Conservation (phyloP, 2,888 invertebrate species). For the Argyresthia goedartella region DNA sequence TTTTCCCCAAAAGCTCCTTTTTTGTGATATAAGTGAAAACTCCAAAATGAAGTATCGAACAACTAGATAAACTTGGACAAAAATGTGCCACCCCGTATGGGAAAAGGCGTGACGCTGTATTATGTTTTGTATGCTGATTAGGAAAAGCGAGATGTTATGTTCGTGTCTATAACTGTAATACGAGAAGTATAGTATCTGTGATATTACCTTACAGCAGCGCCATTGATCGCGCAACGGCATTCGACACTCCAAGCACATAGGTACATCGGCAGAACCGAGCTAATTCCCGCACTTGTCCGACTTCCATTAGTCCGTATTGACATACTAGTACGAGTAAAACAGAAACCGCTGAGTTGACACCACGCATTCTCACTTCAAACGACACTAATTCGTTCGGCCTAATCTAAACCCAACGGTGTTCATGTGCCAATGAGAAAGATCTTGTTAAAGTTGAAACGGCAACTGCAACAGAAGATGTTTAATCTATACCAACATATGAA, state of each 20-base stretch:
- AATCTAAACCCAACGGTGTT: neutral
- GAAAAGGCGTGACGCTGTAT: too few species aligned
- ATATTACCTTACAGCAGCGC: neutral
- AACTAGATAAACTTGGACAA: too few species aligned
- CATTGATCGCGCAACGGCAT: neutral
- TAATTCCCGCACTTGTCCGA: slow-evolving; percentile 40
- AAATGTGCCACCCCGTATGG: too few species aligned
- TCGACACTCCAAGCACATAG: neutral
- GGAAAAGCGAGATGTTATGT: too few species aligned
- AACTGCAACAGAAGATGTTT: slow-evolving; percentile 72
- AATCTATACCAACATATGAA: slow-evolving; percentile 81
- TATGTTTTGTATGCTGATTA: too few species aligned
- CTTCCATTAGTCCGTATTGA: slow-evolving; percentile 58
- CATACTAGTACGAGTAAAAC: slow-evolving; percentile 37
- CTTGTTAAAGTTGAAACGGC: slow-evolving; percentile 25
- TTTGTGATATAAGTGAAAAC: too few species aligned
- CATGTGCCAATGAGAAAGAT: slow-evolving; percentile 26
- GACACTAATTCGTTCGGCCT: neutral
- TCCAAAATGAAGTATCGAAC: too few species aligned
- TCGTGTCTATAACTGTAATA: too few species aligned
- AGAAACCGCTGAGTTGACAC: slow-evolving; percentile 18
- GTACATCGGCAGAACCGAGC: slow-evolving; percentile 9
- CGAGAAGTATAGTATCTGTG: too few species aligned
- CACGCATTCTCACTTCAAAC: slow-evolving; percentile 7
- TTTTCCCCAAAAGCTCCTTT: too few species aligned